Percentiles rank a stretch among this genome's conserved stretches.
Conservation (phyloP, 2,113 vertebrate species). For the Rhabdomys dilectus region DNA sequence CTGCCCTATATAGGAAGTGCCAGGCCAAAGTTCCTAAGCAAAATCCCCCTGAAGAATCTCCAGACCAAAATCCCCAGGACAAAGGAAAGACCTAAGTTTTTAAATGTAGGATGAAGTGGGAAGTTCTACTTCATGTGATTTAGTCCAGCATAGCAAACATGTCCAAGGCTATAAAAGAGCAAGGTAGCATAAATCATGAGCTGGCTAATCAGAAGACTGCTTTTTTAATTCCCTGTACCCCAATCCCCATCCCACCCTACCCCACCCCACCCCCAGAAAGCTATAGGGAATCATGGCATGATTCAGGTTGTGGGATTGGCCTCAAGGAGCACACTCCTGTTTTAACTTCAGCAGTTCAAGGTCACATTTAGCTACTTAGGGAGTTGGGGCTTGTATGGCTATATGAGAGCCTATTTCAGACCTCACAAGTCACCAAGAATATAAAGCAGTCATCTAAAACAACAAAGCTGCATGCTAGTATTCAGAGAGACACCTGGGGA, state of each 20-base stretch:
- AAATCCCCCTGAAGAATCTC: background rate
- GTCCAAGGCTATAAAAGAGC: background rate
- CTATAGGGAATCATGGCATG: background rate
- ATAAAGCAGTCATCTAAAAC: background rate
- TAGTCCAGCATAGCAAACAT: background rate
- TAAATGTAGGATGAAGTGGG: background rate
- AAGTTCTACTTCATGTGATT: too few species aligned
- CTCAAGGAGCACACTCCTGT: background rate
- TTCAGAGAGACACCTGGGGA: background rate
- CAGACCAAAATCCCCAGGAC: background rate
- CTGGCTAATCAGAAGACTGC: background rate
- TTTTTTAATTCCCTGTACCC: background rate
- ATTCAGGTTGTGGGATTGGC: background rate
- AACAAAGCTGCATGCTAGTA: background rate
- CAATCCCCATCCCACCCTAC: background rate
- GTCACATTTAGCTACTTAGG: background rate
- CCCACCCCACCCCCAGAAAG: background rate
- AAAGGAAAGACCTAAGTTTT: background rate
- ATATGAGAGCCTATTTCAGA: background rate
- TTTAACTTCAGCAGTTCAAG: background rate
- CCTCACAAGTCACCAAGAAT: background rate
- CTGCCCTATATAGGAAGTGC: background rate
- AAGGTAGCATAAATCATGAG: background rate
- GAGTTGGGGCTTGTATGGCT: background rate
- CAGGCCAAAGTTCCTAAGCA: background rate